Conservation (phyloP, 1,140 invertebrate genomes). For the Glossosoma conforme region DNA sequence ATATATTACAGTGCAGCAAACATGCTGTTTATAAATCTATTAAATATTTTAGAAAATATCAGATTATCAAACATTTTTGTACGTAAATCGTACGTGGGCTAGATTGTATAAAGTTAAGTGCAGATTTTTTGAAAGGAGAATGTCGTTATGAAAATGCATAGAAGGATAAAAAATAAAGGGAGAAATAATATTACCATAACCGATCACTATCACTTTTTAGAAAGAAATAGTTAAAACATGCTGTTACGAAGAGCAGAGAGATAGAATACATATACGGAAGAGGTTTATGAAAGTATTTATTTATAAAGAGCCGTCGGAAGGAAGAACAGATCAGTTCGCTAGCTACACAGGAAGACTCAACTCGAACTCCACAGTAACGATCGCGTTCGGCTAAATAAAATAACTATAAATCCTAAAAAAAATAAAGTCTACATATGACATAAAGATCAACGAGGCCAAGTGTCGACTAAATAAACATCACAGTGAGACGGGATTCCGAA, state of each 20-base stretch:
- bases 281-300: neutral
- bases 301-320: conserved; percentile 1
- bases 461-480: conserved; percentile 24
- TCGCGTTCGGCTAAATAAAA: conserved; percentile 17
- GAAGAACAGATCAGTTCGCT: conserved; percentile 7
- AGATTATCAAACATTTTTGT: too few relatives aligned
- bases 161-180: neutral
- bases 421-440: conserved; percentile 19
- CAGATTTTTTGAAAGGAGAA: too few relatives aligned
- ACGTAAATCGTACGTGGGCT: too few relatives aligned
- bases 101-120: too few relatives aligned
- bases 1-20: too few relatives aligned
- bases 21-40: too few relatives aligned
- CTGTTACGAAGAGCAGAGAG: conserved; percentile 10
- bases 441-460: conserved; percentile 9
- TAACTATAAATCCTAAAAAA: conserved; percentile 21
- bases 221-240: conserved; percentile 6
- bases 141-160: too few relatives aligned
- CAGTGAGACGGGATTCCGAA: conserved; percentile 26
- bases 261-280: neutral
- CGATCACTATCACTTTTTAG: too few relatives aligned
- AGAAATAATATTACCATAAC: neutral
- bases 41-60: too few relatives aligned
- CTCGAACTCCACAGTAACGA: conserved; percentile 18
- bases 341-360: conserved; percentile 20